Evolutionary conservation across 2,113 vertebrate genomes (phyloP), one percentile per base, ranked within the genome.

Genomic region (Anarrhichthys ocellatus): DNA sequence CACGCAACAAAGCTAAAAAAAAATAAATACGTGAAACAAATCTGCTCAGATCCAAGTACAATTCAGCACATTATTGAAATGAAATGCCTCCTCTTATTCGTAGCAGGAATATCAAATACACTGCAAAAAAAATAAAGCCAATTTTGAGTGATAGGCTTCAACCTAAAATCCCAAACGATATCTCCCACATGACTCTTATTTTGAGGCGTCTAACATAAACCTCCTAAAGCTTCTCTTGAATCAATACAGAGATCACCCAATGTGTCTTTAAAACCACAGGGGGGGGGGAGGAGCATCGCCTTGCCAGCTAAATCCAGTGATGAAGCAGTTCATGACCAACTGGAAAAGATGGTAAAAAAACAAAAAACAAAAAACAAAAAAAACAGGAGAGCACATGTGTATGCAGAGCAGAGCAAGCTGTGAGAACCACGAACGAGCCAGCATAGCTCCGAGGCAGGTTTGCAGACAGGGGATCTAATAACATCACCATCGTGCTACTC

Each of bases 401-500:
- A 82, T 38, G 11, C 78, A 40, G 56, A 78, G 64, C 34, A 34
- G 34, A 56, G 29, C 40, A 29, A 72, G 59, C 74, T 71, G 64
- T 63, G 81, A 59, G 82, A 82, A 66, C 59, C 83, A 79, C 83
- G 71, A 88, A 85, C 88, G 80, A 92, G 81, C 73, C 71, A 86
- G 80, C 29, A 29, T 78, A 81, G 83, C 86, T 91, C 75, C 20
- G 27, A 82, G 87, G 81, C 87, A 90, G 80, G 87, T 86, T 89
- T 86, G 74, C 59, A 88, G 89, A 85, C 66, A 50, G 56, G 66
- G 70, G 78, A 87, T 85, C 88, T 34, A 76, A 80, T 83, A 88
- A 76, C 82, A 85, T 87, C 78, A 78, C 54, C 85, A 87, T 82
- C 74, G 74, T 78, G 75, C 59, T 77, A 38, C 76, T 87, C 76